These are phyloP conservation scores for Philonicus albiceps DNA, from an alignment of 2,888 invertebrate species.

Conservation along the genomic window DNA sequence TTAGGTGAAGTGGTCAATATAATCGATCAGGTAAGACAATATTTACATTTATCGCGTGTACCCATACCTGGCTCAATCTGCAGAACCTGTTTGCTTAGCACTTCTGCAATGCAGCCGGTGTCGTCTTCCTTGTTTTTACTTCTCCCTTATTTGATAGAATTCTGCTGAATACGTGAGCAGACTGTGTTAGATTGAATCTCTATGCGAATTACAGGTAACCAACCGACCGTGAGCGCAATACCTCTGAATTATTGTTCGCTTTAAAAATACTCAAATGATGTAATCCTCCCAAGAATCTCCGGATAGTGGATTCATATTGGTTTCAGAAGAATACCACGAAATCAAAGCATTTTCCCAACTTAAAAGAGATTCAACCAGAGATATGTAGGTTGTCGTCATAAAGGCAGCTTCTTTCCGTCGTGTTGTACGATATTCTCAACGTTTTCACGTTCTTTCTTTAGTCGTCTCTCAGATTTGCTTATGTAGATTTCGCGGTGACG, in stretches of 20 bases:
- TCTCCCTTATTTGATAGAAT: neutral
- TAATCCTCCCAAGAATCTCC: neutral
- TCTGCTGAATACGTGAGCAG: neutral
- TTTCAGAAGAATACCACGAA: neutral
- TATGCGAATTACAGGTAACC: neutral
- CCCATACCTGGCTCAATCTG: neutral
- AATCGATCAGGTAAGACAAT: slow-evolving; percentile 7
- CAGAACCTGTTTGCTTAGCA: neutral
- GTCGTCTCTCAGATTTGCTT: neutral
- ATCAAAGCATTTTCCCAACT: neutral
- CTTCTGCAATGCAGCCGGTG: neutral
- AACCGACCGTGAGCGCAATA: neutral
- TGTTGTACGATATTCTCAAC: neutral
- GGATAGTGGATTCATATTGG: neutral
- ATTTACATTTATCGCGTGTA: neutral
- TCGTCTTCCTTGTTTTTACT: neutral
- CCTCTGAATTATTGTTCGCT: neutral
- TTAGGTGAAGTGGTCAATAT: neutral
- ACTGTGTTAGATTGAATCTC: neutral
- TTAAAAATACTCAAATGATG: slow-evolving; percentile 20
- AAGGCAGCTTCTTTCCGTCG: neutral
- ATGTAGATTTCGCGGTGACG: neutral
- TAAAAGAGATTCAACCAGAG: neutral
- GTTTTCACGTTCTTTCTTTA: neutral
- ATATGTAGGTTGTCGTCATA: neutral